phyloP scores from a whole-genome alignment of 2,113 vertebrate species.

The Cavia porcellus region DNA sequence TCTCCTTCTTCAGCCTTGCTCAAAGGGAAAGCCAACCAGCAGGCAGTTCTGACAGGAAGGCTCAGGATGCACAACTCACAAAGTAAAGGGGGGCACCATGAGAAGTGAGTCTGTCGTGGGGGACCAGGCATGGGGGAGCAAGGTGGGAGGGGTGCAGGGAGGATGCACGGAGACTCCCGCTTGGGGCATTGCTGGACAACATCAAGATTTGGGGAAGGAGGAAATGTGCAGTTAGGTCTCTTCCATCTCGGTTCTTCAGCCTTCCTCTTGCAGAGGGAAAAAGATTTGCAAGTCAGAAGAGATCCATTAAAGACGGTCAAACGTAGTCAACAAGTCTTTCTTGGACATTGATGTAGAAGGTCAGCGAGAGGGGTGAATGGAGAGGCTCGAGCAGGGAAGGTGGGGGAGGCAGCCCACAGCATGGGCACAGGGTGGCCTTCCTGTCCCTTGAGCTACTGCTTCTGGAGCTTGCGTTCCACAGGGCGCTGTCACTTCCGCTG shows the following conservation, averaged over 20 bases:
- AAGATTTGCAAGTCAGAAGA: background rate
- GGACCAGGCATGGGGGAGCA: accelerated
- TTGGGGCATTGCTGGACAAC: accelerated
- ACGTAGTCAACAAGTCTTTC: constrained; percentile 62
- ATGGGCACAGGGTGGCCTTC: background rate
- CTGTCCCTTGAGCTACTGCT: background rate
- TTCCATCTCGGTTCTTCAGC: background rate
- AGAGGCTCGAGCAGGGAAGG: constrained; percentile 23
- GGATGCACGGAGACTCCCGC: background rate
- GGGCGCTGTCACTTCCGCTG: background rate
- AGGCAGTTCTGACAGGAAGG: background rate
- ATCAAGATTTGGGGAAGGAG: accelerated
- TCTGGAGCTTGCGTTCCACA: background rate
- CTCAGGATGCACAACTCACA: background rate
- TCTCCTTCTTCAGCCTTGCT: background rate
- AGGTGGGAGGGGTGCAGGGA: background rate
- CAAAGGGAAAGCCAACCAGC: background rate
- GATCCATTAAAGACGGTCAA: constrained; percentile 32
- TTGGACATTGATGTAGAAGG: constrained; percentile 68
- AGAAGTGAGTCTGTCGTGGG: background rate
- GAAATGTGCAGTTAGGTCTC: background rate
- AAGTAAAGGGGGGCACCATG: background rate
- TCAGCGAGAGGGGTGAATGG: background rate
- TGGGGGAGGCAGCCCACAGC: background rate
- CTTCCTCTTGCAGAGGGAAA: background rate